Base-by-base conservation (phyloP, 2,113 vertebrate species). In the Crotalus tigris region DNA sequence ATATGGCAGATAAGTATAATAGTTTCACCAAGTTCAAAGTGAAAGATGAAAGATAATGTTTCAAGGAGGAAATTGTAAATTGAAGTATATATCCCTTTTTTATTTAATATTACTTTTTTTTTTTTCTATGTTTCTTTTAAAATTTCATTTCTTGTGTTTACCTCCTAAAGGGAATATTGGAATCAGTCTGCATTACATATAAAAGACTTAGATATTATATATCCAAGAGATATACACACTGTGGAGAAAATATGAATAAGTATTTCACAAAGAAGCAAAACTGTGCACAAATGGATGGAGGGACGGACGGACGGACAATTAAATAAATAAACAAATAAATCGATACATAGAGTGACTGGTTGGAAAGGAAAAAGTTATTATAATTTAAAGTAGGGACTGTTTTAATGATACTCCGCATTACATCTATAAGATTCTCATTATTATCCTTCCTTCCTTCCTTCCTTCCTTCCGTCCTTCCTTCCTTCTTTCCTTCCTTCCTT, bases 161-260 rank as follows among this genome's bases (percentile, higher is more conserved):
- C 0, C 12, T 0, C 11, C 4, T 9, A 39, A 69, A 69, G 11
- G 5, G 4, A 69, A n/a, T 69, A 4, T 69, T 69, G 29, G 29
- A 69, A n/a, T n/a, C 11, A n/a, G 4, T 5, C 12, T 0, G 4
- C 12, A 69, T 69, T 2, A n/a, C 0, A n/a, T 13, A 13, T n/a
- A 13, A 69, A 69, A 69, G n/a, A 69, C 3, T 5, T n/a, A 15
- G 39, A 39, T 11, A 69, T n/a, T 69, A 13, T 4, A n/a, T 1
- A 69, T 1, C 4, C 12, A 29, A 61, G 24, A 61, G 59, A 26
- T 3, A 0, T 8, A 58, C 6, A 58, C 24, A 64, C 1, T n/a
- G 12, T 64, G 0, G 0, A 26, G 61, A n/a, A n/a, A n/a, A 69
- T n/a, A 5, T 3, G 0, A 69, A 69, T 5, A 69, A 15, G 12